Evolutionary conservation across 2,113 vertebrate species (phyloP).

Genomic region (Tor tambroides): DNA sequence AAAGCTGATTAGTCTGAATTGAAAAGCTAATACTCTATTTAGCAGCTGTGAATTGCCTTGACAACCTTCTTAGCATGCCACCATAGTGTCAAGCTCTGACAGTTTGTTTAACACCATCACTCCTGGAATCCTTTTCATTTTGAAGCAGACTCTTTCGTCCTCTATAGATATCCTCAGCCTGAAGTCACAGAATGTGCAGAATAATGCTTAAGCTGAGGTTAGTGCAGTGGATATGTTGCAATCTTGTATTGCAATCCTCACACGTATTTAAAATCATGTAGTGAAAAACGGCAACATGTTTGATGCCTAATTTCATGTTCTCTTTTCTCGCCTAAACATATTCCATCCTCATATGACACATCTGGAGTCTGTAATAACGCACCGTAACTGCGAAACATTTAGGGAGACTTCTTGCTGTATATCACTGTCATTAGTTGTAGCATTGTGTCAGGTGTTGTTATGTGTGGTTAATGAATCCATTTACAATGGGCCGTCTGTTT

Average conservation of each 20-base stretch:
- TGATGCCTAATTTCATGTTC: not conserved
- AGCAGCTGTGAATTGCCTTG: conserved; percentile 11
- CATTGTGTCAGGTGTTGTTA: conserved; percentile 42
- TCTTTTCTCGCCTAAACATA: not conserved
- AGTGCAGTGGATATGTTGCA: too few species aligned
- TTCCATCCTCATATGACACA: conserved; percentile 7
- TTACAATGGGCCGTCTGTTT: conserved; percentile 40
- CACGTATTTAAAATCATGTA: too few species aligned
- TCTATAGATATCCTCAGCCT: not conserved
- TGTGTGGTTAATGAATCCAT: conserved; percentile 48
- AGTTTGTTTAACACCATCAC: conserved; percentile 10
- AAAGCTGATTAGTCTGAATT: conserved; percentile 31
- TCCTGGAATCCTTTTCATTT: conserved; percentile 6
- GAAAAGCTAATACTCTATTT: conserved; percentile 31
- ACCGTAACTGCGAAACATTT: conserved; percentile 12
- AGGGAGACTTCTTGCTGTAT: not conserved
- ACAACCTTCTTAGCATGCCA: conserved; percentile 11
- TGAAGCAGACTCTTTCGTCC: conserved; percentile 7
- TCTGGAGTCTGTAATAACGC: too few species aligned
- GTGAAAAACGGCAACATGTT: not conserved
- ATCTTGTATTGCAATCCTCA: too few species aligned
- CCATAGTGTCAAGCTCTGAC: not conserved
- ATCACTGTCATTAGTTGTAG: conserved; percentile 43
- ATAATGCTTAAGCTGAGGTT: not conserved
- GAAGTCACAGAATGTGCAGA: not conserved